These are phyloP conservation scores for Heliconius erato DNA, from an alignment of 2,888 invertebrate genomes.

Conservation along the genomic window DNA sequence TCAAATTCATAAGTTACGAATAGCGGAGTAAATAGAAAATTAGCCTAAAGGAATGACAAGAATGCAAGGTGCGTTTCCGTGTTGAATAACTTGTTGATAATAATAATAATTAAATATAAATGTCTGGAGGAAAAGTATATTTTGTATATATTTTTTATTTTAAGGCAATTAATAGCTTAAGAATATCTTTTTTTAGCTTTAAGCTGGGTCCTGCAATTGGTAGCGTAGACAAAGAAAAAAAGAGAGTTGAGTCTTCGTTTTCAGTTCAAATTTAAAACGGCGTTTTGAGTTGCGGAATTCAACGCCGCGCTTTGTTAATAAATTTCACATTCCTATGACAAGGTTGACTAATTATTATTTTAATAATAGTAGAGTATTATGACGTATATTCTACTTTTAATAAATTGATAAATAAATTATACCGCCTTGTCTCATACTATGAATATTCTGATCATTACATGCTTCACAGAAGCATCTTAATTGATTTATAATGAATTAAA, in stretches of 20 bases:
- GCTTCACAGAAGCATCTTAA: neutral
- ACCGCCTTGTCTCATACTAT: neutral
- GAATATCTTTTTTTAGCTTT: neutral
- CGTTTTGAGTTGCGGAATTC: neutral
- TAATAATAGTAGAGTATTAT: neutral
- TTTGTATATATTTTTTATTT: neutral
- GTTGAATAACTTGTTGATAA: conserved; percentile 24
- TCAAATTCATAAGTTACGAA: conserved; percentile 15
- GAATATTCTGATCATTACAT: neutral
- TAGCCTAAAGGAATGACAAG: conserved; percentile 17
- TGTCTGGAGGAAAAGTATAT: neutral
- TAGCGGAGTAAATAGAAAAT: conserved; percentile 23
- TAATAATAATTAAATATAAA: neutral
- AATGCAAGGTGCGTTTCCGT: conserved; percentile 27
- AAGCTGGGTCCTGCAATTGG: neutral
- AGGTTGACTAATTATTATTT: neutral
- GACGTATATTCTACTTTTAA: neutral
- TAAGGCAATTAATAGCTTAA: neutral
- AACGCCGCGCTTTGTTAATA: neutral
- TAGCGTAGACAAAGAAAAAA: neutral
- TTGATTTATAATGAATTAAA: neutral
- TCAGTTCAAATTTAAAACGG: neutral
- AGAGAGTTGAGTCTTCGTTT: too few relatives aligned
- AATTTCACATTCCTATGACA: neutral
- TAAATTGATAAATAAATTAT: neutral